These are phyloP conservation scores for Volucella zonaria DNA, from an alignment of 2,888 invertebrate genomes.

Conservation along the genomic window DNA sequence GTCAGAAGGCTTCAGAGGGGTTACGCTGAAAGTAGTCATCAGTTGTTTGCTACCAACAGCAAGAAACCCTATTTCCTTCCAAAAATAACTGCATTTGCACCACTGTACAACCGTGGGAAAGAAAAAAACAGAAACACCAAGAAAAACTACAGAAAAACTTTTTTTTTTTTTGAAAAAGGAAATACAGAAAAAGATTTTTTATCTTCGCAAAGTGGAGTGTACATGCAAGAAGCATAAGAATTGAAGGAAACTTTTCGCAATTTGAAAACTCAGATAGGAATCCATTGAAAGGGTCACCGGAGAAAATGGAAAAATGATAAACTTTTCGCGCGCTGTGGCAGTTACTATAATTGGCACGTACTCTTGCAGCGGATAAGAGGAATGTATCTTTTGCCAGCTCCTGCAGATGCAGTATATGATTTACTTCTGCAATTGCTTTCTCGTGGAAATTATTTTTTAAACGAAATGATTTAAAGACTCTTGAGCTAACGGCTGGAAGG, in stretches of 20 bases:
- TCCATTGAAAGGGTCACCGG: slow-evolving; percentile 65
- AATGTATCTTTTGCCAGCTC: slow-evolving; percentile 27
- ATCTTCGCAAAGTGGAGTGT: not conserved
- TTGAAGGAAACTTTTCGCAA: slow-evolving; percentile 48
- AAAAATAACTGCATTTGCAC: too few species aligned
- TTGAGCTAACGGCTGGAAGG: too few species aligned
- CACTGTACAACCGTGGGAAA: too few species aligned
- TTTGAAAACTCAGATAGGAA: slow-evolving; percentile 38
- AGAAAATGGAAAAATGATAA: slow-evolving; percentile 73
- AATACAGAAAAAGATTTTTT: slow-evolving; percentile 5
- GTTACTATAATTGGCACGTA: slow-evolving; percentile 70
- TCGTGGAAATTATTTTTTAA: slow-evolving; percentile 33
- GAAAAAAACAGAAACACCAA: not conserved
- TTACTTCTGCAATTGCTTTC: slow-evolving; percentile 18
- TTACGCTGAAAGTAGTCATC: too few species aligned
- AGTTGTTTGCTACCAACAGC: too few species aligned
- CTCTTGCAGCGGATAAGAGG: slow-evolving; percentile 39
- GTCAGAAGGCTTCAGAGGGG: too few species aligned
- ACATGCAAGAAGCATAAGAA: slow-evolving; percentile 10
- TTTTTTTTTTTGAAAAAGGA: not conserved
- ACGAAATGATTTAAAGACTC: not conserved
- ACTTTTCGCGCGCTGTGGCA: slow-evolving; percentile 70
- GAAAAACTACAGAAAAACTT: too few species aligned
- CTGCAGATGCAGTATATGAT: slow-evolving; percentile 19
- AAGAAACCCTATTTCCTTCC: too few species aligned